Evolutionary conservation across 2,113 vertebrate genomes (phyloP), one percentile per base, ranked within the genome.

Genomic region (Cyrtonyx montezumae): DNA sequence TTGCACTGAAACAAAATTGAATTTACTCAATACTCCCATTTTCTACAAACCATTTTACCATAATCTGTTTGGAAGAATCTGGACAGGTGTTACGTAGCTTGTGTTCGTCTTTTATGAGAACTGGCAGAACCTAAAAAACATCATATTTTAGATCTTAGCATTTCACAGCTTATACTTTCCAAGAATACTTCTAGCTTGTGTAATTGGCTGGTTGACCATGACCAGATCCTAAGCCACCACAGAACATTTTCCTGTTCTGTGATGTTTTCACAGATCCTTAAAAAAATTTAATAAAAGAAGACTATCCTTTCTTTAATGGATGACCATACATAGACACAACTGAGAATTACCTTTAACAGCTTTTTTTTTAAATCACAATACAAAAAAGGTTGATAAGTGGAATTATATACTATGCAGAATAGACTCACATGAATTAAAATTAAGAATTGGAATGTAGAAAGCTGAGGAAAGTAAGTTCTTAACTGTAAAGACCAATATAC

Each of bases 51-150:
- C 19, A 48, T 69, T 87, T 97, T 97, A 97, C 97, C 97, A 97
- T 95, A 22, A 96, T 97, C 66, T 95, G 97, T 90, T 97, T 97
- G 91, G 97, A 97, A 91, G 96, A 95, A 89, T 97, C 97, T 10
- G 96, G 91, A 71, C 97, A 97, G 62, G 93, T 78, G 81, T 90
- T 96, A 63, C 84, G 94, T 82, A 97, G 61, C 77, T 96, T 97
- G 68, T 97, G 97, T n/a, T 97, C 97, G 81, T 97, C 97, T 73
- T 97, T 97, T 90, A 97, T 97, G 74, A 95, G 94, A 82, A 97
- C 93, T 46, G 97, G 93, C n/a, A 96, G 89, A 80, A 96, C 88
- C 97, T 97, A 76, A 70, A 85, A 32, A 70, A 95, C 89, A 80
- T 22, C 6, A 34, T 55, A 86, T 16, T 70, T 90, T 22, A 75